Conservation (phyloP, 2,113 vertebrate genomes). For the Sminthopsis crassicaudata region DNA sequence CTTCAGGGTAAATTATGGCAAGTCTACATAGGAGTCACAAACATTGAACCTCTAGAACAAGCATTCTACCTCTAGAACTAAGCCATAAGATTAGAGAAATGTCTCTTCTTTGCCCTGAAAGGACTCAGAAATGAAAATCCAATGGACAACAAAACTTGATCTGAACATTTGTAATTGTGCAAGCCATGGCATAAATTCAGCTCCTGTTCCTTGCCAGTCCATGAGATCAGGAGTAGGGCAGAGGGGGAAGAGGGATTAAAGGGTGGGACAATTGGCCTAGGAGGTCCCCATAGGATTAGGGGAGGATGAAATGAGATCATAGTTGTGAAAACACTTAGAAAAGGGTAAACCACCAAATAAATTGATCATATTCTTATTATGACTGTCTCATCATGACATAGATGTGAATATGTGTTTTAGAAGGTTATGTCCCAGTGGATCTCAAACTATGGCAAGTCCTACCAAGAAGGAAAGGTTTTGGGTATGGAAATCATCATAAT, state of each 20-base stretch:
- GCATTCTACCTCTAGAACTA: not conserved
- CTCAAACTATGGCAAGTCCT: not conserved
- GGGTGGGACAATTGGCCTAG: not conserved
- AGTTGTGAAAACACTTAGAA: not conserved
- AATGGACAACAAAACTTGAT: not conserved
- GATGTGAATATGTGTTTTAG: not conserved
- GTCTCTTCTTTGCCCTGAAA: not conserved
- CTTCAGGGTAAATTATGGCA: constrained; percentile 35
- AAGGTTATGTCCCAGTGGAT: not conserved
- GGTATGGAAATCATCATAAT: not conserved
- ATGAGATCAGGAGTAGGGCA: not conserved
- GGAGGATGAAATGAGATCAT: not conserved
- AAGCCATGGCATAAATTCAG: not conserved
- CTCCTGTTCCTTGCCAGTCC: not conserved
- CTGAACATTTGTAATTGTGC: not conserved
- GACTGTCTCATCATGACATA: not conserved
- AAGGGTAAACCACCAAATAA: not conserved
- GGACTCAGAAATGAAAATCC: not conserved
- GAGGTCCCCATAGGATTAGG: not conserved
- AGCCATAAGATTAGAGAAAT: not conserved
- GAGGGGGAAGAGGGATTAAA: not conserved
- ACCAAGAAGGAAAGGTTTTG: not conserved
- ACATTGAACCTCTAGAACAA: not conserved
- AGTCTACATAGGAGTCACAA: not conserved
- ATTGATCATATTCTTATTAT: not conserved